Base-by-base conservation (phyloP, 2,888 invertebrate genomes). In the Epsilonema sp. region DNA sequence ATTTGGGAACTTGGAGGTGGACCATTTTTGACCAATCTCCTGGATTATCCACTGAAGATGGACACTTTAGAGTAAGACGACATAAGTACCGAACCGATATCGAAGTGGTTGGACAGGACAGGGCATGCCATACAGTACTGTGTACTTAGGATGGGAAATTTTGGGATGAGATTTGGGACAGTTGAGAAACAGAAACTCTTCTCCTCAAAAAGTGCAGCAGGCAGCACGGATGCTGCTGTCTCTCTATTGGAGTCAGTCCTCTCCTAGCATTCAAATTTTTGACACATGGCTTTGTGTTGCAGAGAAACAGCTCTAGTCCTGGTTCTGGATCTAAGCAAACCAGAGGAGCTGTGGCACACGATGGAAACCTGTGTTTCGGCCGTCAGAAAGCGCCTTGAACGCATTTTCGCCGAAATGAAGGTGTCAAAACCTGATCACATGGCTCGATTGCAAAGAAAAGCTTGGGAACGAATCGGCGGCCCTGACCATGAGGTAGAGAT, bases 1-100 rank as follows among this genome's bases (percentile, higher is more conserved):
- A 75, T 87, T 36, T 89, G 85, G 86, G 89, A 89, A 67, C 65
- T 79, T 16, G 78, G 77, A 37, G 75, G 77, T 36, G 74, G 76
- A 47, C 69, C 74, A 2, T 67, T 74, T 55, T 65, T 73, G 51
- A 64, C 69, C 4, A 67, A 70, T 52, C 61, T 75, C 19, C 61
- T 74, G 51, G 67, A 71, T 49, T 66, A 73, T 36, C 70, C 72
- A 23, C 59, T 75, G 37, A 68, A 63, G 44, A 56, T 63, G 20
- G 62, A 66, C 23, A 65, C 61, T 26, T 54, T 71, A 21, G 55
- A 58, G 70, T 70, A 57, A 58, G 62, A n/a, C n/a, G n/a, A n/a
- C n/a, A n/a, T n/a, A n/a, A n/a, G n/a, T n/a, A n/a, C n/a, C n/a
- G n/a, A n/a, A n/a, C n/a, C n/a, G n/a, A n/a, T n/a, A n/a, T n/a